Percentiles rank a stretch among this genome's conserved stretches.
These are phyloP conservation scores for Teinopalpus imperialis DNA, from an alignment of 2,888 invertebrate genomes.

Conservation along the genomic window DNA sequence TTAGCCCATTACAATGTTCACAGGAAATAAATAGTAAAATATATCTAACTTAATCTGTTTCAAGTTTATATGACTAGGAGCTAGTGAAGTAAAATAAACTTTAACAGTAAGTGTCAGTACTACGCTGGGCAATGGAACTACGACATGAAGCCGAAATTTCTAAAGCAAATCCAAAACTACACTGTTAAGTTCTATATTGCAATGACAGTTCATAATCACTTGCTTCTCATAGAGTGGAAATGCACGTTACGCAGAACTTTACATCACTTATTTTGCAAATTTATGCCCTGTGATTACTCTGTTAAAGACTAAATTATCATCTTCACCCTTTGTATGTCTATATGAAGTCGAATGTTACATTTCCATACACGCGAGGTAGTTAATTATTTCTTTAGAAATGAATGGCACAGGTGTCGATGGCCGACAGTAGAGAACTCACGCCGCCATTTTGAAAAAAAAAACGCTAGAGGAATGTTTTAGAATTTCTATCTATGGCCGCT, in stretches of 20 bases:
- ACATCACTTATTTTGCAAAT: neutral
- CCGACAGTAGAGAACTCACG: conserved; percentile 11
- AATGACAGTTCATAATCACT: neutral
- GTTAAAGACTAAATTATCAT: neutral
- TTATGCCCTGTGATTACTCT: neutral
- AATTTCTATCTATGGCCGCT: neutral
- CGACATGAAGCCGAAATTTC: too few species aligned
- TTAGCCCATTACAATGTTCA: neutral
- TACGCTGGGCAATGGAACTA: too few species aligned
- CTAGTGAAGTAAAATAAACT: too few species aligned
- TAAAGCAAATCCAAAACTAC: neutral
- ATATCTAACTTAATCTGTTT: too few species aligned
- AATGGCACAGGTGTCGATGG: conserved; percentile 23
- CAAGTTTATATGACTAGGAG: too few species aligned
- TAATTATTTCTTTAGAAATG: conserved; percentile 25
- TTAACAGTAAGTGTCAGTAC: too few species aligned
- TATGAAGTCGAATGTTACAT: conserved; percentile 13
- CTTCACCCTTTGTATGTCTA: neutral
- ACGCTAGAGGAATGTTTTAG: conserved; percentile 1
- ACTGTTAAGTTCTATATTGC: neutral
- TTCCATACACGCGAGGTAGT: conserved; percentile 21
- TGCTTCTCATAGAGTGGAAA: neutral
- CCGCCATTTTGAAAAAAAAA: conserved; percentile 24
- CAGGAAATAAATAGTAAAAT: neutral
- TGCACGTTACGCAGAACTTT: neutral